A percentile compares a stretch with the other conserved stretches of the same genome.
Evolutionary conservation across 2,113 vertebrate species (phyloP).

Genomic region (Syngnathus scovelli): DNA sequence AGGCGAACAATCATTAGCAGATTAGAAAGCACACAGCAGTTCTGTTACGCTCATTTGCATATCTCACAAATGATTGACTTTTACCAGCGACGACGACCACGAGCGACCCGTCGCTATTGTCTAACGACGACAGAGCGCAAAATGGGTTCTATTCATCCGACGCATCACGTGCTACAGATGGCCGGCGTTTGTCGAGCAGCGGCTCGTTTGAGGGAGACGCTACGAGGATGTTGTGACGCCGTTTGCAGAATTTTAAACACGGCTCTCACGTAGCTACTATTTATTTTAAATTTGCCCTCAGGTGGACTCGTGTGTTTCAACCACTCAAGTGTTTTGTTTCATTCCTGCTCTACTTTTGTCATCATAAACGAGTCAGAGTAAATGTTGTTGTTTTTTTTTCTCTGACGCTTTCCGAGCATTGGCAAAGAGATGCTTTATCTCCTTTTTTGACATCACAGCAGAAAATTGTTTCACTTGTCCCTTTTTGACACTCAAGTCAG

Average conservation of each 20-base stretch:
- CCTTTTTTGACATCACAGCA: background rate
- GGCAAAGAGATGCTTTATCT: background rate
- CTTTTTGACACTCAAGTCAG: background rate
- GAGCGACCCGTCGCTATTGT: background rate
- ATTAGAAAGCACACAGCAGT: conserved; percentile 6
- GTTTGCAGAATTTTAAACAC: too few species aligned
- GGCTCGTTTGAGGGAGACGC: too few species aligned
- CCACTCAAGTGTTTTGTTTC: background rate
- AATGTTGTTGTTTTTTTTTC: conserved; percentile 5
- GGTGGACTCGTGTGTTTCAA: background rate
- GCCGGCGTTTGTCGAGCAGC: too few species aligned
- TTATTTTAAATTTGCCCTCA: too few species aligned
- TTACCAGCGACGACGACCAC: background rate
- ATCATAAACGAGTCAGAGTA: background rate
- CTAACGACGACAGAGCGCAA: background rate
- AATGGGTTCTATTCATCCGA: background rate
- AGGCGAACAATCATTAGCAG: conserved; percentile 12
- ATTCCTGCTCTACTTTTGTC: background rate
- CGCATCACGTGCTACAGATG: background rate
- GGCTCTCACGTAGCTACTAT: too few species aligned
- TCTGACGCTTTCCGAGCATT: background rate
- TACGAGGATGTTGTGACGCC: too few species aligned
- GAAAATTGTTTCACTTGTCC: background rate
- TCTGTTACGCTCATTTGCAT: background rate
- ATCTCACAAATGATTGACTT: conserved; percentile 5